Evolutionary conservation across 2,113 vertebrate species (phyloP), one percentile per base, ranked within the genome.

Genomic region (Puntigrus tetrazona): DNA sequence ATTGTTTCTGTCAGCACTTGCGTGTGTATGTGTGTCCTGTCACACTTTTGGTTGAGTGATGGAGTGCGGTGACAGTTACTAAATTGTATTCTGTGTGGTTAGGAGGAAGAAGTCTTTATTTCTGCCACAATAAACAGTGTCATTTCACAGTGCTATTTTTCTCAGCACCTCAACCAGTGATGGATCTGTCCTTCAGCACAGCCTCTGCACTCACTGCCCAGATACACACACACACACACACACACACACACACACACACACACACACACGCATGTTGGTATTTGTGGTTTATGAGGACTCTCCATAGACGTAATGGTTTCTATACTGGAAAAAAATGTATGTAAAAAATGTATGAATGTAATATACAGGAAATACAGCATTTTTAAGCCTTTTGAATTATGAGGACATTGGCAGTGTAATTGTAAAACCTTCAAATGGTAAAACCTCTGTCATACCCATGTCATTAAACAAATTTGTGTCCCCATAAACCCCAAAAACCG

Each of bases 121-220:
- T 84, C 77, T 83, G 81, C 43, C 29, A 81, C 59, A 77, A 59
- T 83, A 88, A 88, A 88, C 81, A 88, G 76, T 69, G 47, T 81
- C 84, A 86, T 85, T 61, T 81, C 82, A 78, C 73, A 43, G 63
- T n/a, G n/a, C 25, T 86, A 59, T 43, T 76, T 72, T 72, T 59
- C 47, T 27, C 81, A 57, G 57, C 47, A 67, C 63, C 63, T 72
- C 34, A 16, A 29, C 50, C 50, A 45, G 5, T 79, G 74, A 87
- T 82, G 55, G 65, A 87, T 84, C 78, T 78, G 70, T 18, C 83
- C 34, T 8, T 78, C 83, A 82, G 59, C 4, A 45, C 25, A 5
- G 43, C 7, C 31, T 82, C 36, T 83, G 80, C 82, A 25, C 3
- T 45, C 67, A 43, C 29, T 59, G 34, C 43, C n/a, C 31, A 63